These are phyloP conservation scores for Caenorhabditis sulstoni DNA, from an alignment of 2,888 invertebrate species.

Conservation along the genomic window DNA sequence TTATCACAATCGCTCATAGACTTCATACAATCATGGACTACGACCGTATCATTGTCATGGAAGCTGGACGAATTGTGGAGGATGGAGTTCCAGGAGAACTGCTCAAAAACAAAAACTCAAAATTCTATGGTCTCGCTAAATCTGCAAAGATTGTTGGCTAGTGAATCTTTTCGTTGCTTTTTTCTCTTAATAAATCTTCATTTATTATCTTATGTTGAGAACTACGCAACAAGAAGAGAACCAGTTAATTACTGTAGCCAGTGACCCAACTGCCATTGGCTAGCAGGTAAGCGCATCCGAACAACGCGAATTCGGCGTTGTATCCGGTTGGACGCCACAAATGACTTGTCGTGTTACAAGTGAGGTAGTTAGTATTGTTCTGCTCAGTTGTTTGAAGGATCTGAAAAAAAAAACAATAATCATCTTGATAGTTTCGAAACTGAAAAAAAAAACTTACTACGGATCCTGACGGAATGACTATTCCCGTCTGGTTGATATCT, in stretches of 20 bases:
- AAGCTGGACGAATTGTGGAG: slow-evolving; percentile 67
- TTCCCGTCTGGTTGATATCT: neutral
- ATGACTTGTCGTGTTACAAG: slow-evolving; percentile 8
- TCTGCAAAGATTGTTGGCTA: slow-evolving; percentile 67
- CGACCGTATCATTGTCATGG: slow-evolving; percentile 73
- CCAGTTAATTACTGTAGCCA: too few species aligned
- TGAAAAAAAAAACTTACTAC: too few species aligned
- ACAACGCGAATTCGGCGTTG: neutral
- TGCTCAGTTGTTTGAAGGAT: too few species aligned
- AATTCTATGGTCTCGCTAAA: slow-evolving; percentile 71
- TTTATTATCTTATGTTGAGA: too few species aligned
- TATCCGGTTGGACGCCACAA: neutral
- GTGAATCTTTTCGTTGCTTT: too few species aligned
- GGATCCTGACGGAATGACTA: too few species aligned
- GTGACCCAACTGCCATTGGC: neutral
- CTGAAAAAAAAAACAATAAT: too few species aligned
- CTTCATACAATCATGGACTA: slow-evolving; percentile 73
- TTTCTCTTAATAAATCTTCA: too few species aligned
- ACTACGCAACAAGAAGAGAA: too few species aligned
- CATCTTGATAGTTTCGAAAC: too few species aligned
- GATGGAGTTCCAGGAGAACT: slow-evolving; percentile 69
- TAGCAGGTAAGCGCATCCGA: neutral
- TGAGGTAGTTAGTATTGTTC: neutral
- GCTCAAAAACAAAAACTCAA: slow-evolving; percentile 64
- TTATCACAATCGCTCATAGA: slow-evolving; percentile 72